Percentiles rank a stretch among this genome's conserved stretches.
These are phyloP conservation scores for Mobula hypostoma DNA, from an alignment of 2,113 vertebrate species.

Conservation along the genomic window DNA sequence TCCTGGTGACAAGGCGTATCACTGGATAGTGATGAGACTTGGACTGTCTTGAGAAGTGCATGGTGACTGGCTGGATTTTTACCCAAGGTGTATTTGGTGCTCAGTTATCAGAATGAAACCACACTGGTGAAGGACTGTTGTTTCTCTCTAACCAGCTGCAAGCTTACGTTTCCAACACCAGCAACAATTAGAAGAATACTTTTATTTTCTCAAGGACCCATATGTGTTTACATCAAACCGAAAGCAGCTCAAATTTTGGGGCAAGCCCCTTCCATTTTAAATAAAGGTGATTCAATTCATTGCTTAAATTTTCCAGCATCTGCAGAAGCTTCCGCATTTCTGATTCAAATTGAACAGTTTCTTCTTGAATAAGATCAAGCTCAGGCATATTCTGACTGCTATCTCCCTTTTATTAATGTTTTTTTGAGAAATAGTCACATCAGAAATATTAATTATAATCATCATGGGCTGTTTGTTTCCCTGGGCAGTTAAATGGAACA, in stretches of 20 bases:
- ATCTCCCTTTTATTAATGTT: background rate
- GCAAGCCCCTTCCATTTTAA: slow-evolving; percentile 2
- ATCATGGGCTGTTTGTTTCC: background rate
- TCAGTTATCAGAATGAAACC: background rate
- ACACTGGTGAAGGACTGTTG: background rate
- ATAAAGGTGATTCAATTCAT: background rate
- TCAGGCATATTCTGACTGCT: background rate
- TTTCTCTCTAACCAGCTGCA: background rate
- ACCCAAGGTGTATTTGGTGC: background rate
- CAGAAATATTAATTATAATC: background rate
- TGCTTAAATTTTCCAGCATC: no score
- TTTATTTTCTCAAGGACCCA: background rate
- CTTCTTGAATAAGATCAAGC: background rate
- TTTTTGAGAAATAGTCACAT: background rate
- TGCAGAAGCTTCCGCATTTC: no score
- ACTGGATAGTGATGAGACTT: background rate
- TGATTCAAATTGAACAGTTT: background rate
- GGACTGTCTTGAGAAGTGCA: background rate
- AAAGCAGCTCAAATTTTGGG: background rate
- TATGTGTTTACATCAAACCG: background rate
- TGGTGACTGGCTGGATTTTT: background rate
- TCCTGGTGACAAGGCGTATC: background rate
- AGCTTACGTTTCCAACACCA: background rate
- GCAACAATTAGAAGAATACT: background rate
- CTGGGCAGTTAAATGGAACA: background rate